These are phyloP conservation scores for Centroberyx gerrardi DNA, from an alignment of 2,797 vertebrate genomes.

Conservation along the genomic window DNA sequence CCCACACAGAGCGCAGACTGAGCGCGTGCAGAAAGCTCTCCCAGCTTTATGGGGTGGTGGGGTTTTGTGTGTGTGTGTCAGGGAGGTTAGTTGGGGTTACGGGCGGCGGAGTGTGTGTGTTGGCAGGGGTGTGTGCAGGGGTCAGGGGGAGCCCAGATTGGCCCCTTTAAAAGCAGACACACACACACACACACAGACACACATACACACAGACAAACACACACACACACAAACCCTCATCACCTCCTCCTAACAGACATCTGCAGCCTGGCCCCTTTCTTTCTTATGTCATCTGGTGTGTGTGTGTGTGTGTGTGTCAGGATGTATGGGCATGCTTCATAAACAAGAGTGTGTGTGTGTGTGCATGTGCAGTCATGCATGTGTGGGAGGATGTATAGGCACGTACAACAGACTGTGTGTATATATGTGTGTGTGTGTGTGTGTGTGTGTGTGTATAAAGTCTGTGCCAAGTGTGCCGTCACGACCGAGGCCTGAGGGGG, in stretches of 20 bases:
- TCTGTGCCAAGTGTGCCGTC: neutral
- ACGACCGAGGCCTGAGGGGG: neutral
- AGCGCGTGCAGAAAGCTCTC: no score
- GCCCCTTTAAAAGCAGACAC: neutral
- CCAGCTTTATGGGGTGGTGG: no score
- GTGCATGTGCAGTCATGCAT: neutral
- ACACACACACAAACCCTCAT: neutral
- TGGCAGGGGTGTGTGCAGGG: conserved; percentile 24
- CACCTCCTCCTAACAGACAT: conserved; percentile 30
- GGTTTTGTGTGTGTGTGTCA: conserved; percentile 5
- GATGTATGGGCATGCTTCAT: neutral
- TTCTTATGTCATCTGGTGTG: conserved; percentile 17
- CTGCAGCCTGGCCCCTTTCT: conserved; percentile 42
- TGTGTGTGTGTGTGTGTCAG: conserved; percentile 8
- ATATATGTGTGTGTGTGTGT: conserved; percentile 13
- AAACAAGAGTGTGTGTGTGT: neutral
- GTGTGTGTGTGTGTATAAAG: conserved; percentile 6
- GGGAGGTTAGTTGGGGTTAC: conserved; percentile 17
- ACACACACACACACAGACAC: neutral
- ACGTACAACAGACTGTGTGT: neutral
- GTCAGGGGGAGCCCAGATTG: neutral
- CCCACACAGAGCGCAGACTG: no score
- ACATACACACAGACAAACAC: conserved; percentile 28
- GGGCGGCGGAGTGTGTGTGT: conserved; percentile 24
- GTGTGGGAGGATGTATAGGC: neutral